These are phyloP conservation scores for Halcyon smyrnensis DNA, from an alignment of 2,797 vertebrate species.

Conservation along the genomic window DNA sequence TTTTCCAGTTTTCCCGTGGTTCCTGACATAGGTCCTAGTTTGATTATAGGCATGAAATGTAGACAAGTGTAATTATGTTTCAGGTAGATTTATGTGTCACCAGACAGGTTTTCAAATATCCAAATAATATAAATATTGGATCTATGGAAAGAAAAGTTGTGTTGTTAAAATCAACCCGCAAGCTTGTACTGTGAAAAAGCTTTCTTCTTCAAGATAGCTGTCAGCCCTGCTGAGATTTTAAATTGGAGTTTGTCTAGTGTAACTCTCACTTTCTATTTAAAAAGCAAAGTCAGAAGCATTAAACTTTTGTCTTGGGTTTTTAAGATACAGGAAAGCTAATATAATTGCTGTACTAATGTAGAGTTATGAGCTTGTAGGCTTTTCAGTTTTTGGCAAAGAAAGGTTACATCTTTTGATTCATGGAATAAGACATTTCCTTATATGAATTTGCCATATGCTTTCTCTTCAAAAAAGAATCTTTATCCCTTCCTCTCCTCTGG, in stretches of 20 bases:
- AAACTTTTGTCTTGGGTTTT: slow-evolving; percentile 1
- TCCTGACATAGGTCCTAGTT: neutral
- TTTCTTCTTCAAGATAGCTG: slow-evolving; percentile 27
- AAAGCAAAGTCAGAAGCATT: slow-evolving; percentile 33
- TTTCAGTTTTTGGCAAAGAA: neutral
- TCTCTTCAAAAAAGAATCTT: neutral
- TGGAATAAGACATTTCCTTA: neutral
- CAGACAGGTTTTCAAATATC: slow-evolving; percentile 21
- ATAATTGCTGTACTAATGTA: neutral
- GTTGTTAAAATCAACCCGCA: slow-evolving; percentile 33
- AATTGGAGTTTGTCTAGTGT: slow-evolving; percentile 47
- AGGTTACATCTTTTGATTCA: neutral
- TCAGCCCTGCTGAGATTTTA: slow-evolving; percentile 33
- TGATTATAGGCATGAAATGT: neutral
- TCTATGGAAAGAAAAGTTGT: slow-evolving; percentile 12
- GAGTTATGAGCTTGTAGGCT: slow-evolving; percentile 20
- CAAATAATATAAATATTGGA: slow-evolving; percentile 31
- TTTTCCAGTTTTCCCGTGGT: neutral
- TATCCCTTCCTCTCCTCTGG: neutral
- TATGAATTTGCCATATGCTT: neutral
- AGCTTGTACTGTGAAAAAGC: neutral
- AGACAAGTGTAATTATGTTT: slow-evolving; percentile 29
- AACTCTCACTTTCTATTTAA: slow-evolving; percentile 39
- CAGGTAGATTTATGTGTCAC: neutral
- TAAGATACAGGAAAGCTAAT: slow-evolving; percentile 20